These are phyloP conservation scores for Choloepus hoffmanni DNA, from an alignment of 2,113 vertebrate genomes.

Conservation along the genomic window DNA sequence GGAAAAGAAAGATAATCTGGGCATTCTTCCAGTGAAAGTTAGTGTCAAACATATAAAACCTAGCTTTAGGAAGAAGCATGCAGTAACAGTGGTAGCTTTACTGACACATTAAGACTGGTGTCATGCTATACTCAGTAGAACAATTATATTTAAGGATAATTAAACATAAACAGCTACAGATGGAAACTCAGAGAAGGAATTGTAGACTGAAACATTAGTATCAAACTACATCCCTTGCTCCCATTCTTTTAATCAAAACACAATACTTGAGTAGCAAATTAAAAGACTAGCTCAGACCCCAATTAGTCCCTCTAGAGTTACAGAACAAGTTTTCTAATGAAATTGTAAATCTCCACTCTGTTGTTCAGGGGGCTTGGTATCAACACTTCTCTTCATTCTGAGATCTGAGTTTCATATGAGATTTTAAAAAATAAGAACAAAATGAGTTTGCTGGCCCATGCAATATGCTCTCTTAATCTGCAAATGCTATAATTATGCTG, in stretches of 20 bases:
- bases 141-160: conserved; percentile 67
- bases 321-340: conserved; percentile 48
- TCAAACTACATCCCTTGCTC: background rate
- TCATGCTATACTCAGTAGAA: conserved; percentile 14
- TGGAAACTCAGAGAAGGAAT: background rate
- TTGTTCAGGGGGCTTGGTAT: background rate
- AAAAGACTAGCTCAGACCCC: conserved; percentile 14
- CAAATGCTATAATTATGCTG: conserved; percentile 38
- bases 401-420: conserved; percentile 24
- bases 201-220: conserved; percentile 33
- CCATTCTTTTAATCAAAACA: conserved; percentile 63
- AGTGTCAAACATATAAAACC: conserved; percentile 49
- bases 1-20: conserved; percentile 49
- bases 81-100: conserved; percentile 19
- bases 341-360: conserved; percentile 45
- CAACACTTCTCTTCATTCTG: background rate
- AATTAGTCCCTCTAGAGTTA: conserved; percentile 19
- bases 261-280: conserved; percentile 44
- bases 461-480: conserved; percentile 52
- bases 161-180: conserved; percentile 64
- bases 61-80: conserved; percentile 39
- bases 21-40: conserved; percentile 9
- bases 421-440: background rate
- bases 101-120: conserved; percentile 8
- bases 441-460: conserved; percentile 12